phyloP scores from a whole-genome alignment of 2,113 vertebrate genomes.

The Coturnix japonica region DNA sequence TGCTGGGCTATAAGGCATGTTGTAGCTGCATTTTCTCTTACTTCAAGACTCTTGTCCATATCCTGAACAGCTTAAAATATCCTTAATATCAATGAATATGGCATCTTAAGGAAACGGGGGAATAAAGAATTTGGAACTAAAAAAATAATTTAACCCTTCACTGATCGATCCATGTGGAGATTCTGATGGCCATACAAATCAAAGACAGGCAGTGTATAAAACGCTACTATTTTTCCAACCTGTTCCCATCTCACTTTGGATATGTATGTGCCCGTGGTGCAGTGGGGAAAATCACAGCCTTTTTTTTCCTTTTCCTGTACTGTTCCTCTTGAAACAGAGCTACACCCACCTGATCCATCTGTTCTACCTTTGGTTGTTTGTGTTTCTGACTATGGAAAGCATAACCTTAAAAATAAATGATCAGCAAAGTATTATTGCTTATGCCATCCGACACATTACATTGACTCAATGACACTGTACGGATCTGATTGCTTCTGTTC shows the following conservation, averaged over 20 bases:
- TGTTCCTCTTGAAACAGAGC: background rate
- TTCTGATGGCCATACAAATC: background rate
- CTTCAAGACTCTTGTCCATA: background rate
- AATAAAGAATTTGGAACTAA: background rate
- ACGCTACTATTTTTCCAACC: background rate
- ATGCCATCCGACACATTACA: background rate
- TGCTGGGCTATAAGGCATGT: background rate
- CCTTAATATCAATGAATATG: background rate
- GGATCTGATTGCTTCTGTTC: background rate
- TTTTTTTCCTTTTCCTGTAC: background rate
- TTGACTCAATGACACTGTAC: accelerated
- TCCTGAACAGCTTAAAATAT: background rate
- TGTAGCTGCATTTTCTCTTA: background rate
- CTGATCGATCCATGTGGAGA: background rate
- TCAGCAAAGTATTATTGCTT: background rate
- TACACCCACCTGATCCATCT: background rate
- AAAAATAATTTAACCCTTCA: background rate
- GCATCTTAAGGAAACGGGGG: background rate
- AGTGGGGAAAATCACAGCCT: background rate
- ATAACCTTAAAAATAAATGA: background rate
- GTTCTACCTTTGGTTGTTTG: background rate
- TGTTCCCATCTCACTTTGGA: background rate
- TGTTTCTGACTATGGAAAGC: background rate
- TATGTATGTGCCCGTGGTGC: accelerated
- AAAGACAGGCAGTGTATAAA: background rate